Percentiles rank a stretch among this genome's conserved stretches.
Evolutionary conservation across 2,113 vertebrate genomes (phyloP).

Genomic region (Odontesthes bonariensis): DNA sequence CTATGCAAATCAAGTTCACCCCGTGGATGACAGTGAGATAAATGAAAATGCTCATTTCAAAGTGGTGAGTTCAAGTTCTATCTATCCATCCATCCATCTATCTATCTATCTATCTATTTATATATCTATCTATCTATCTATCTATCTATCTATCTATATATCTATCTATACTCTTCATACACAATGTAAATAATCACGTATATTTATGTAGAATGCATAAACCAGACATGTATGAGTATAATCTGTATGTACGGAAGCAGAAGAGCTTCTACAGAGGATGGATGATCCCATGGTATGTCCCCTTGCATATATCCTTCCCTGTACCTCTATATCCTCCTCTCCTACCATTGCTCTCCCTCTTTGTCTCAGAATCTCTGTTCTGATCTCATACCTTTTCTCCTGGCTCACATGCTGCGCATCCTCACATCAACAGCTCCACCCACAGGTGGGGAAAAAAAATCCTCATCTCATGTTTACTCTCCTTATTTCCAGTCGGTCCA

Average conservation of each 20-base stretch:
- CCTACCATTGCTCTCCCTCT: conserved; percentile 55
- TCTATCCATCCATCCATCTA: conserved; percentile 20
- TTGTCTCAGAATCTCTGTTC: conserved; percentile 61
- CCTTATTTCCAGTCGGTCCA: background rate
- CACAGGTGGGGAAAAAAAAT: conserved; percentile 58
- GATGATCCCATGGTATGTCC: conserved; percentile 47
- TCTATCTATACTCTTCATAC: conserved; percentile 21
- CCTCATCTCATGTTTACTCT: background rate
- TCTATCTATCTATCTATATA: conserved; percentile 26
- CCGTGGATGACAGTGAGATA: conserved; percentile 53
- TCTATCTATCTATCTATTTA: conserved; percentile 21
- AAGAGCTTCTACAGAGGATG: conserved; percentile 26
- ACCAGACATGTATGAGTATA: conserved; percentile 18
- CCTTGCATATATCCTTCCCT: conserved; percentile 48
- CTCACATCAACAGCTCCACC: conserved; percentile 79
- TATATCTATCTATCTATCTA: conserved; percentile 29
- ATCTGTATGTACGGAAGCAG: conserved; percentile 9
- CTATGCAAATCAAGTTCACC: conserved; percentile 71
- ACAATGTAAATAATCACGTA: background rate
- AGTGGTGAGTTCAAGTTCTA: conserved; percentile 33
- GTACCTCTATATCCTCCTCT: conserved; percentile 49
- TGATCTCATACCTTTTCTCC: conserved; percentile 27
- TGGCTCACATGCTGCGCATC: conserved; percentile 22
- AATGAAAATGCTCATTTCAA: conserved; percentile 66
- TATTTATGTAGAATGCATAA: background rate